Evolutionary conservation across 2,888 invertebrate species (phyloP).

Genomic region (Sesamia inferens): DNA sequence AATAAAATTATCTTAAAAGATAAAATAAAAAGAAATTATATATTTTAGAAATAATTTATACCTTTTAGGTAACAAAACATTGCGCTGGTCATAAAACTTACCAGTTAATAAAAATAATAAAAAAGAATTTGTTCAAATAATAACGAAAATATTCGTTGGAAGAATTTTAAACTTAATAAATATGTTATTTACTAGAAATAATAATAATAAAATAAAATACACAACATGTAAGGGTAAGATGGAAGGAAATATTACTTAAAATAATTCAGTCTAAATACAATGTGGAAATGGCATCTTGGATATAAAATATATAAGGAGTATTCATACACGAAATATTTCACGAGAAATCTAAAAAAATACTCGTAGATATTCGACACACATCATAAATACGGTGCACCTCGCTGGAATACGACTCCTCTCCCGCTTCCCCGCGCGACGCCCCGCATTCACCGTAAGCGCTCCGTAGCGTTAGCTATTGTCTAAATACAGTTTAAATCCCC

Average conservation of each 20-base stretch:
- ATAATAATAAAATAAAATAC: conserved; percentile 1
- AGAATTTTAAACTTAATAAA: conserved; percentile 8
- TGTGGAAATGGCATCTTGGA: conserved; percentile 59
- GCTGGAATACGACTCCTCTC: too few species aligned
- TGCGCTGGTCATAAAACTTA: conserved; percentile 48
- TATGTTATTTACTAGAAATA: conserved; percentile 6
- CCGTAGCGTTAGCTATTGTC: too few species aligned
- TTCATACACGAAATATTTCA: too few species aligned
- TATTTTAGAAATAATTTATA: conserved; percentile 53
- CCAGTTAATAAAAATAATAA: conserved; percentile 24
- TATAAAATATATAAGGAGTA: conserved; percentile 8
- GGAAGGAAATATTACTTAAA: conserved; percentile 35
- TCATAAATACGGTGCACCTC: too few species aligned
- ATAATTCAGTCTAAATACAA: conserved; percentile 58
- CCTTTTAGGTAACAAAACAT: conserved; percentile 68
- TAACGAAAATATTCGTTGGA: conserved; percentile 44
- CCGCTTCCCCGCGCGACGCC: too few species aligned
- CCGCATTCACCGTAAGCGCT: too few species aligned
- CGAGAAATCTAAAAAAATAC: too few species aligned
- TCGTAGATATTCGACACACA: too few species aligned
- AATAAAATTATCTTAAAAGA: conserved; percentile 20
- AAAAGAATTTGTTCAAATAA: conserved; percentile 38
- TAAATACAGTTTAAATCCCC: too few species aligned
- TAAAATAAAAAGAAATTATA: conserved; percentile 19
- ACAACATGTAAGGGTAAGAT: background rate